Base-by-base conservation (phyloP, 2,797 vertebrate genomes). In the Novumbra hubbsi region DNA sequence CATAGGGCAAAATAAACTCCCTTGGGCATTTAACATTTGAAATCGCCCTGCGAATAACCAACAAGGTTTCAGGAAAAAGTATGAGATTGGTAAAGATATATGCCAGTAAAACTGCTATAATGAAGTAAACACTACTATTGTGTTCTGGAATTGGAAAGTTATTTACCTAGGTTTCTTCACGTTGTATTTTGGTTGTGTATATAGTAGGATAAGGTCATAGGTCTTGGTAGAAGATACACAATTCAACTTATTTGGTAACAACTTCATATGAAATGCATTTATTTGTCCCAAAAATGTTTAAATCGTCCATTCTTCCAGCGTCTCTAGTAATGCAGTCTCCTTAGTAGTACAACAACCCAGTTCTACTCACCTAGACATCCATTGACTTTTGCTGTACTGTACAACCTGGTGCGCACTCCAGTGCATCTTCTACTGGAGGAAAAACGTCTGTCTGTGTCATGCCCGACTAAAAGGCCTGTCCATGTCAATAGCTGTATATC, bases 401-500 rank as follows among this genome's bases (percentile, higher is more conserved):
- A 24, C 55, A 57, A 57, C 55, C 24, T n/a, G 21, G n/a, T 68
- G 21, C 67, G 68, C 62, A 45, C 19, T 83, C 74, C 83, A 86
- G 87, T 80, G 55, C 77, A 45, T 70, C 73, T 81, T 82, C 83
- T 86, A 86, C 88, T 84, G 79, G 83, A 76, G 75, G 78, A 80
- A 76, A 73, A 27, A 19, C 62, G 74, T 73, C 76, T 81, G 78
- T 73, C 49, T 79, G 80, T 84, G 62, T 67, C 74, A 41, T n/a
- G 41, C 52, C 30, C 68, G 55, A 68, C 62, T 76, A 77, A 88
- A 87, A 84, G 88, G 83, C 86, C 87, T 85, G 84, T 87, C 84
- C 86, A 80, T 92, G 90, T 91, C 89, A 89, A 82, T 81, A 73
- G 84, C 87, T 84, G 83, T 89, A 87, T 89, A 90, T 91, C 86